Base-by-base conservation (phyloP, 2,113 vertebrate species). In the Dicrurus megarhynchus region DNA sequence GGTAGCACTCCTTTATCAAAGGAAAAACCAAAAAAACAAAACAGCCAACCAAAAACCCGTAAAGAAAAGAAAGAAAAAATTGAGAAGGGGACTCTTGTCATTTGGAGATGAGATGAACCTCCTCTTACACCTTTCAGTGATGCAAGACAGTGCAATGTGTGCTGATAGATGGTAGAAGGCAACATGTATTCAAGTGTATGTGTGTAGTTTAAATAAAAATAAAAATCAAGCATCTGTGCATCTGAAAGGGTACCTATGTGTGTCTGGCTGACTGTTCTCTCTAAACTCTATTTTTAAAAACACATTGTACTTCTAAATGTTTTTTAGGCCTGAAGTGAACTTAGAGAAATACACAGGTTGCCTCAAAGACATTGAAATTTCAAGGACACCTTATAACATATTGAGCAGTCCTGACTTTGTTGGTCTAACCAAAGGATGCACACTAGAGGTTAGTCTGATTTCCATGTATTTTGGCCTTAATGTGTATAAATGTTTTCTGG, bases 281-380 rank as follows among this genome's bases (percentile, higher is more conserved):
- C 13, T 49, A 16, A 85, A 56, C 13, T 92, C 73, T 90, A 5
- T 30, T 70, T 82, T 49, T 89, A 44, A 84, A 78, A 84, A 59
- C 7, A 24, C 11, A 20, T 39, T 76, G n/a, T 61, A 55, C 52
- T 95, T 95, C 84, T 90, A 69, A 28, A 49, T 85, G 87, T 90
- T 86, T 87, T 90, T 92, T 89, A 99, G 99, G 97, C 97, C 99
- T 83, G 99, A 99, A 98, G 98, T 99, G 67, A 99, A 96, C 77
- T 92, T 98, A 95, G 98, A 98, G 96, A 98, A 98, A 76, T 99
- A 99, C 32, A 98, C 98, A 7, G 99, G 99, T 78, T 99, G 99
- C 95, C 98, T 99, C 57, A 98, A 98, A 93, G 99, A 99, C 84
- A 99, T 99, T 67, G 99, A 99, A 98, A 98, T 99, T 95, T 99